Evolutionary conservation across 2,888 invertebrate genomes (phyloP), one percentile per base, ranked within the genome.

Genomic region (Hipparchia semele): DNA sequence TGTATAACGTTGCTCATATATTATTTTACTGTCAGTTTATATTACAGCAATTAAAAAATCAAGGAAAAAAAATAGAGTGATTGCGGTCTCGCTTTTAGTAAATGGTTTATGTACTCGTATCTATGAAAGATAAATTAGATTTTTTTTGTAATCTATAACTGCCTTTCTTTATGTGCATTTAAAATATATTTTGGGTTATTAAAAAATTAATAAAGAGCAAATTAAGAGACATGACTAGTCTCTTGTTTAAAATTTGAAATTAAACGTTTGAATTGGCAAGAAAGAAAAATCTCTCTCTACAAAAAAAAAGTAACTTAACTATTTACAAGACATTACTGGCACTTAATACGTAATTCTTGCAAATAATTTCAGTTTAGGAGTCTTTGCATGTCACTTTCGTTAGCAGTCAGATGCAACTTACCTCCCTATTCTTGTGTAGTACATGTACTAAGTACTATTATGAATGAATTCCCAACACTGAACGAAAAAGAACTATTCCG

Each of bases 11-110:
- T 45, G 12, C 60, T 61, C 58, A 56, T 61, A 45, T 61, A 61
- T 61, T 61, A 61, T 61, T 61, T 61, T 45, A 61, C 60, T 61
- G 60, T 45, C 60, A 39, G 12, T 13, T 13, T 59, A 59, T 59
- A 58, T n/a, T 61, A 61, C 12, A 12, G n/a, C 45, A 61, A n/a
- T n/a, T 56, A 6, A 56, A 56, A 56, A 54, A 56, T 4, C 13
- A n/a, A n/a, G n/a, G 5, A 12, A 6, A 33, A 9, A 33, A 60
- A 9, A 56, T 13, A 56, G 13, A 23, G 23, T 8, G 58, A 13
- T 13, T 56, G 13, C 8, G 23, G 8, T 58, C 58, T 23, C 7
- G 13, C 58, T 58, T 6, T 8, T 49, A 49, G 49, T 49, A 49
- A n/a, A 9, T 23, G 58, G 13, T 13, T 58, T 13, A 58, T 53